Percentiles rank a stretch among this genome's conserved stretches.
phyloP scores from a whole-genome alignment of 2,113 vertebrate genomes.

The Verasper variegatus region DNA sequence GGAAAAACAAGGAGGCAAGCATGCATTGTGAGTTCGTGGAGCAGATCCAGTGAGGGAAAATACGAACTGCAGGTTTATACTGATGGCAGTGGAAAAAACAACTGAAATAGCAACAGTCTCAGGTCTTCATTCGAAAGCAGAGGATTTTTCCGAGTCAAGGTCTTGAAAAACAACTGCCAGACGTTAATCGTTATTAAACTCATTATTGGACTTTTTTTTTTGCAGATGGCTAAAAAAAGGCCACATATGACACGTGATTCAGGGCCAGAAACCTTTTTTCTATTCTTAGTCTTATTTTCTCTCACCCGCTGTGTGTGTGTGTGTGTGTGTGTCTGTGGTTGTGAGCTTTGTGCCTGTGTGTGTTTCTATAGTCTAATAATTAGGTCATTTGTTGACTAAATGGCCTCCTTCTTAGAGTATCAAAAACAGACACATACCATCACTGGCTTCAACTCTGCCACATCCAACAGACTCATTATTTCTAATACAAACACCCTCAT shows the following conservation, averaged over 20 bases:
- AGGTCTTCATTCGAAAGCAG: conserved; percentile 47
- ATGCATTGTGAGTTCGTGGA: conserved; percentile 62
- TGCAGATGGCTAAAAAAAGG: conserved; percentile 17
- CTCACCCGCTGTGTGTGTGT: background rate
- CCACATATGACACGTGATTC: conserved; percentile 24
- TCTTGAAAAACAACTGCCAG: conserved; percentile 43
- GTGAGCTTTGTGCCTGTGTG: conserved; percentile 12
- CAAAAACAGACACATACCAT: conserved; percentile 44
- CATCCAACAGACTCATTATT: conserved; percentile 54
- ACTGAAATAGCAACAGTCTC: conserved; percentile 60
- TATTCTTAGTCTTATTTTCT: background rate
- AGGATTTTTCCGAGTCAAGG: conserved; percentile 50
- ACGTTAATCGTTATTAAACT: conserved; percentile 45
- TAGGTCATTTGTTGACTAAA: conserved; percentile 42
- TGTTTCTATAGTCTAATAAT: conserved; percentile 42
- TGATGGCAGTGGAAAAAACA: conserved; percentile 74
- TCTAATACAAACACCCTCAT: conserved; percentile 51
- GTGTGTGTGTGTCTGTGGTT: conserved; percentile 37
- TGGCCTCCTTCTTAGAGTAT: conserved; percentile 14
- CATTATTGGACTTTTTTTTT: conserved; percentile 42
- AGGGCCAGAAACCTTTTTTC: background rate
- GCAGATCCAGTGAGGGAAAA: conserved; percentile 66
- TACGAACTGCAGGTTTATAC: conserved; percentile 61
- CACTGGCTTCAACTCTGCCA: conserved; percentile 25
- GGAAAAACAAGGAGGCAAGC: conserved; percentile 62